phyloP scores from a whole-genome alignment of 2,888 invertebrate species.

The Tachina grossa region DNA sequence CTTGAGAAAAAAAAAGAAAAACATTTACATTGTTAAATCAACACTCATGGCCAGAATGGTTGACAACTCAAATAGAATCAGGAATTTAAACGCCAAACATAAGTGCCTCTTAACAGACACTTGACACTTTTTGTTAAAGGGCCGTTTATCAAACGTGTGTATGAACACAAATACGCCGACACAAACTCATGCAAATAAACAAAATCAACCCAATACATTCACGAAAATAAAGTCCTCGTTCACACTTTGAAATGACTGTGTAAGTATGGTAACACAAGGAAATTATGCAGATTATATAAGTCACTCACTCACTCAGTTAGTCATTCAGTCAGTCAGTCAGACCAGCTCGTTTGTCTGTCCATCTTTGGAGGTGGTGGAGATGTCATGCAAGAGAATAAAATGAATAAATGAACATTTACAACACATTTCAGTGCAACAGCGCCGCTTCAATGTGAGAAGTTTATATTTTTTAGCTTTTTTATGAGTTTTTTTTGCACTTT shows the following conservation, averaged over 20 bases:
- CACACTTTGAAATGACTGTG: constrained; percentile 62
- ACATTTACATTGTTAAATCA: constrained; percentile 67
- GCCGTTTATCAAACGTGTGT: constrained; percentile 61
- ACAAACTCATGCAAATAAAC: constrained; percentile 22
- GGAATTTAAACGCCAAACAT: constrained; percentile 71
- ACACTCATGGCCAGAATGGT: constrained; percentile 70
- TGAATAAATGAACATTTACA: constrained; percentile 52
- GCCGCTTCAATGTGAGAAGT: constrained; percentile 22
- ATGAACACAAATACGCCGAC: constrained; percentile 21
- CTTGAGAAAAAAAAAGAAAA: constrained; percentile 38
- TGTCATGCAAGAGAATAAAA: constrained; percentile 27
- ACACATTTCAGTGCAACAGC: constrained; percentile 40
- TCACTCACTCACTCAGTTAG: constrained; percentile 68
- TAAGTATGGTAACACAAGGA: constrained; percentile 63
- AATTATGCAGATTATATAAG: constrained; percentile 78
- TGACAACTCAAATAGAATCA: constrained; percentile 73
- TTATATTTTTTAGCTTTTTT: constrained; percentile 35
- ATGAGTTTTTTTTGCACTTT: constrained; percentile 4
- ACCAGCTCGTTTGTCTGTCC: constrained; percentile 34
- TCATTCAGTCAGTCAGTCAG: constrained; percentile 14
- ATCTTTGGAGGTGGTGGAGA: constrained; percentile 38
- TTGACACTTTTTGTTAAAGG: constrained; percentile 75
- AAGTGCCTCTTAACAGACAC: constrained; percentile 77
- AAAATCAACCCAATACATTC: constrained; percentile 58
- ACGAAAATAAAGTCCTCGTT: constrained; percentile 61